Evolutionary conservation across 2,113 vertebrate species (phyloP).

Genomic region (Rhegmatorhina hoffmannsi): DNA sequence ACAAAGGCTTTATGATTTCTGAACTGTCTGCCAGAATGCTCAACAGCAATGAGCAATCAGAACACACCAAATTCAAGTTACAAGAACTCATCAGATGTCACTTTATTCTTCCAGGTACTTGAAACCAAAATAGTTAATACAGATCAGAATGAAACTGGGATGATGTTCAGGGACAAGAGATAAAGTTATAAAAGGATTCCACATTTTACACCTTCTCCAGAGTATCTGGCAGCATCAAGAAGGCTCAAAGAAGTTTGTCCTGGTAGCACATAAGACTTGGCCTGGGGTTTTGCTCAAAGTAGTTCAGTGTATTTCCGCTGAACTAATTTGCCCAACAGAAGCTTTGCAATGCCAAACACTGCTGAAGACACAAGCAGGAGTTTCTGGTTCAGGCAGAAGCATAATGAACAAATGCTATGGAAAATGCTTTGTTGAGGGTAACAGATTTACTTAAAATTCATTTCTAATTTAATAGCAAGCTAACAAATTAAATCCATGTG

Average conservation of each 20-base stretch:
- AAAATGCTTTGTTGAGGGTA: not conserved
- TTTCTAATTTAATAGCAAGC: constrained; percentile 4
- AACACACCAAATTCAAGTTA: not conserved
- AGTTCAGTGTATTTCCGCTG: not conserved
- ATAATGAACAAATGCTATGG: not conserved
- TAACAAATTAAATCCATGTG: not conserved
- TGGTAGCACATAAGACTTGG: not conserved
- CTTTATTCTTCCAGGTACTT: not conserved
- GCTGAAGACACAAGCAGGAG: not conserved
- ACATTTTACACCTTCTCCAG: not conserved
- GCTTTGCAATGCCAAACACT: not conserved
- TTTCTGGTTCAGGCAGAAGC: not conserved
- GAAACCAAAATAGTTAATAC: not conserved
- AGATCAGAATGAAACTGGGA: not conserved
- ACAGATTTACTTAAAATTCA: not conserved
- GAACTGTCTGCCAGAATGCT: not conserved
- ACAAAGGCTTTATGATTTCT: not conserved
- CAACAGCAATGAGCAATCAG: not conserved
- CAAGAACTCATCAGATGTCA: not conserved
- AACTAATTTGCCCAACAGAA: not conserved
- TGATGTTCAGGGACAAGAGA: not conserved
- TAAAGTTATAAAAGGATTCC: not conserved
- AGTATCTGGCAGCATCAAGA: not conserved
- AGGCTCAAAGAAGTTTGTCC: not conserved
- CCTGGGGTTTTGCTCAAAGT: not conserved